Evolutionary conservation across 2,797 vertebrate genomes (phyloP), one percentile per base, ranked within the genome.

Genomic region (Chromobotia macracanthus): DNA sequence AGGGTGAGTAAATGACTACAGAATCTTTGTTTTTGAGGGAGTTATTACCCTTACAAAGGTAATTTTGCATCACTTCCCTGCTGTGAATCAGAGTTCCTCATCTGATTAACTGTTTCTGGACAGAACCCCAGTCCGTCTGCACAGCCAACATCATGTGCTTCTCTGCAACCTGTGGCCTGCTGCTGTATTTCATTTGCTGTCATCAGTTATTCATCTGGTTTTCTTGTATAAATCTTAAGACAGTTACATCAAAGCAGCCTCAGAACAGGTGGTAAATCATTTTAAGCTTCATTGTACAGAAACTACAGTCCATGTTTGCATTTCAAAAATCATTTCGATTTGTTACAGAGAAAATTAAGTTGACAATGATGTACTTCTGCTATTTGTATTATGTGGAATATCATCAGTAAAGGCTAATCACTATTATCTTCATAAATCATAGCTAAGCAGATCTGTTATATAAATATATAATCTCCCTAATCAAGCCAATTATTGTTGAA

Each of bases 261-360:
- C 58, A 74, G 35, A 74, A 74, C 72, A 74, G 72, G 23, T 73
- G 71, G 55, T n/a, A 56, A 50, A 63, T 72, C 50, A 72, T 44
- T 31, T 21, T 63, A 18, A 9, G 23, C 25, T 6, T 18, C 11
- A 35, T 35, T 73, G n/a, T 63, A 63, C 23, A 63, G 56, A 73
- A 75, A 64, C 28, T n/a, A 56, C 2, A 56, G 53, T 21, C 31
- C 31, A n/a, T 16, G 4, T 60, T 72, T 60, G 25, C 38, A 25
- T 58, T 64, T 21, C 13, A n/a, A 50, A 50, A 51, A 73, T 35
- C 5, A 64, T 75, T 64, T 50, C 18, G 46, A 38, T 11, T 16
- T 0, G 18, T 61, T 63, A 41, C 56, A 61, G 72, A 73, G 41
- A 31, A 73, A 50, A 73, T 3, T 13, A 48, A 75, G 8, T 46